These are phyloP conservation scores for Dendrocincla fuliginosa DNA, from an alignment of 2,797 vertebrate species.

Conservation along the genomic window DNA sequence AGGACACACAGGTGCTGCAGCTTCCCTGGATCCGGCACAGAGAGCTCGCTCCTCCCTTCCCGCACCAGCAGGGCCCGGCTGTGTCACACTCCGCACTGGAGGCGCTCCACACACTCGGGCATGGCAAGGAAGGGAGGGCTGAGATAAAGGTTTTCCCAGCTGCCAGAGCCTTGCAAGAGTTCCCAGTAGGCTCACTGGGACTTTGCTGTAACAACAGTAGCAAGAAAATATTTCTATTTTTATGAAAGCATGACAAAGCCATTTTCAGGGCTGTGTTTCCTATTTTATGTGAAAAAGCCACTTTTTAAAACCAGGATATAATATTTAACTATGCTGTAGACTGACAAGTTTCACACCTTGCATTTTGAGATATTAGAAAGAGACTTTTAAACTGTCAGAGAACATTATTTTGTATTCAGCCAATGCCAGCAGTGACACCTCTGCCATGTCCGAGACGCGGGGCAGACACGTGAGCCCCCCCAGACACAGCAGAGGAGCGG, in stretches of 20 bases:
- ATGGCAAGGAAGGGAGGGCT: neutral
- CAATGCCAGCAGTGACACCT: neutral
- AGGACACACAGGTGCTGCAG: neutral
- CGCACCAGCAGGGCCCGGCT: fast-evolving
- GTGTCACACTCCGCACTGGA: fast-evolving
- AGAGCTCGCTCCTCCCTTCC: neutral
- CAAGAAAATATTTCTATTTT: neutral
- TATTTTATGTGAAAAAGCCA: neutral
- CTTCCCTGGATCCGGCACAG: neutral
- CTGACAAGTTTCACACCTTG: neutral
- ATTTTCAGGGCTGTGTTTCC: neutral
- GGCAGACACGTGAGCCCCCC: fast-evolving
- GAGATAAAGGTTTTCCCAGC: neutral
- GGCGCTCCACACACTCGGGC: neutral
- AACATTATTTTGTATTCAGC: neutral
- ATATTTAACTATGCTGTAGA: neutral
- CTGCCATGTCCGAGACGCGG: fast-evolving
- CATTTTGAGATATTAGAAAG: neutral
- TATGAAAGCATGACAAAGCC: neutral
- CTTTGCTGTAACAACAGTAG: neutral
- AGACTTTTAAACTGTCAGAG: neutral
- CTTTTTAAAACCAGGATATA: neutral
- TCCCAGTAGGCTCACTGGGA: neutral
- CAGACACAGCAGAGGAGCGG: fast-evolving
- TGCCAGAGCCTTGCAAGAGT: neutral